Percentiles rank a stretch among this genome's conserved stretches.
phyloP scores from a whole-genome alignment of 2,888 invertebrate genomes.

The Azorinus chamasolen region DNA sequence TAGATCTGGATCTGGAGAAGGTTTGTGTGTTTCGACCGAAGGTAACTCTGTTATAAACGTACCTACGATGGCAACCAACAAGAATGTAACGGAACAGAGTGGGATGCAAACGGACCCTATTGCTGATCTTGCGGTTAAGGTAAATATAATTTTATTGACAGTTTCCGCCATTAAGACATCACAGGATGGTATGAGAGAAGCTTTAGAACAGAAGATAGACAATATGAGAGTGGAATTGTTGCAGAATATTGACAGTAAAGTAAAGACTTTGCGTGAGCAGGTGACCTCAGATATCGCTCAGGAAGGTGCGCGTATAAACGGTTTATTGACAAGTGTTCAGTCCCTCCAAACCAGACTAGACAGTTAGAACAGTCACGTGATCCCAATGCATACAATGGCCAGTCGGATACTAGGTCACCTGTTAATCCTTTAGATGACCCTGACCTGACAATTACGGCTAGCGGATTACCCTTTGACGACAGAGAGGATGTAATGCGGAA shows the following conservation, averaged over 20 bases:
- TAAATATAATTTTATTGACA: no score
- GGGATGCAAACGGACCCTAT: no score
- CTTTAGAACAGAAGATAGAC: constrained; percentile 30
- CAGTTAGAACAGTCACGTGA: neutral
- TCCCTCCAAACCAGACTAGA: neutral
- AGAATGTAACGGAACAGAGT: neutral
- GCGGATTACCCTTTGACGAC: constrained; percentile 1
- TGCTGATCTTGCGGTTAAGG: no score
- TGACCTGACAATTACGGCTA: constrained; percentile 16
- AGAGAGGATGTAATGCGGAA: constrained; percentile 9
- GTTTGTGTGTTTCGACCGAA: no score
- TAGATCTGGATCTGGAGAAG: neutral
- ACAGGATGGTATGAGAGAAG: constrained; percentile 16
- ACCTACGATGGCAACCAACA: neutral
- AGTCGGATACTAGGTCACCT: neutral
- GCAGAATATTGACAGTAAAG: constrained; percentile 16
- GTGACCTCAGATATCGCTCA: constrained; percentile 8
- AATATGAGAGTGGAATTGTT: constrained; percentile 31
- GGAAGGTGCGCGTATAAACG: constrained; percentile 7
- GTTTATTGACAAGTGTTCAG: constrained; percentile 13
- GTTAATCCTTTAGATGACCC: constrained; percentile 13
- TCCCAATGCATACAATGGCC: neutral
- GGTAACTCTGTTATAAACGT: no score
- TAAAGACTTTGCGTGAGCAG: constrained; percentile 6
- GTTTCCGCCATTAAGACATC: constrained; percentile 5